Percentiles rank a stretch among this genome's conserved stretches.
Evolutionary conservation across 2,888 invertebrate species (phyloP).

Genomic region (Trisateles emortualis): DNA sequence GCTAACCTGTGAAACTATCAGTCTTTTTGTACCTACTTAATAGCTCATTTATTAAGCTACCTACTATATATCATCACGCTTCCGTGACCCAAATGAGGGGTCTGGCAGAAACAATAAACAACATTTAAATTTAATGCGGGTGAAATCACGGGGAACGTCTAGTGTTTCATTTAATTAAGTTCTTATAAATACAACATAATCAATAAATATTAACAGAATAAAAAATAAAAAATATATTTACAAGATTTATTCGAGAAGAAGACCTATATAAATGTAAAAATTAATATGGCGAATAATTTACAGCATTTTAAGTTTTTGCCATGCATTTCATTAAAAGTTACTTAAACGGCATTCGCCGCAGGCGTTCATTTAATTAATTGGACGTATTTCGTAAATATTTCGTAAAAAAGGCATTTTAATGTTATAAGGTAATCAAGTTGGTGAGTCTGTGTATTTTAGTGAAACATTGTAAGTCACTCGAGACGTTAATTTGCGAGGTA

Average conservation of each 20-base stretch:
- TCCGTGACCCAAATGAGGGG: no score
- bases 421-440: slow-evolving; percentile 37
- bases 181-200: no score
- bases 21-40: no score
- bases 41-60: no score
- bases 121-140: no score
- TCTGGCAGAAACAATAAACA: no score
- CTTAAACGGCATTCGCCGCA: slow-evolving; percentile 13
- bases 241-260: neutral
- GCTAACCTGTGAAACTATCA: no score
- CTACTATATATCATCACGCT: no score
- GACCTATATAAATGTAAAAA: neutral
- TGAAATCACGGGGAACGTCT: no score
- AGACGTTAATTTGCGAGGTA: slow-evolving; percentile 38
- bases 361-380: slow-evolving; percentile 33
- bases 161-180: no score
- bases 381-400: slow-evolving; percentile 23
- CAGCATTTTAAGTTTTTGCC: slow-evolving; percentile 2
- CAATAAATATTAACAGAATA: no score
- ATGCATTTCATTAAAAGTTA: slow-evolving; percentile 13
- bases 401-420: slow-evolving; percentile 19
- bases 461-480: slow-evolving; percentile 31
- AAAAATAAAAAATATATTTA: no score
- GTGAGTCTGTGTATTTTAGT: slow-evolving; percentile 31
- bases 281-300: neutral